These are phyloP conservation scores for Alauda arvensis DNA, from an alignment of 2,797 vertebrate species.

Conservation along the genomic window DNA sequence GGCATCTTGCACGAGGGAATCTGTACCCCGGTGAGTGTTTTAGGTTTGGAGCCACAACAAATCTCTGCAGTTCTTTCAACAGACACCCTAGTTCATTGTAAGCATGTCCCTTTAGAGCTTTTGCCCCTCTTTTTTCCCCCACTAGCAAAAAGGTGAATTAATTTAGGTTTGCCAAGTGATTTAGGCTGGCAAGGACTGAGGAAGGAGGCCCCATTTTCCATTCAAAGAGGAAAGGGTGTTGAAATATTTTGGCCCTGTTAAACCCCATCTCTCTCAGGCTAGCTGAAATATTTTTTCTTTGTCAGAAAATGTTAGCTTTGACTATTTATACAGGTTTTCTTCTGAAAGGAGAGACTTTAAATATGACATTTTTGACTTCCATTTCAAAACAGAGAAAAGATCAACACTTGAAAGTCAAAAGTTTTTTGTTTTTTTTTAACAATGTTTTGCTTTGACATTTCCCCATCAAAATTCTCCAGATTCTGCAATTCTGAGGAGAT, in stretches of 20 bases:
- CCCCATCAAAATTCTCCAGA: neutral
- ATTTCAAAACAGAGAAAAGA: conserved; percentile 36
- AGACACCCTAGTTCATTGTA: neutral
- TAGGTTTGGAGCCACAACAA: rapidly evolving
- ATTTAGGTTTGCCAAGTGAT: neutral
- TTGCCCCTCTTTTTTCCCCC: neutral
- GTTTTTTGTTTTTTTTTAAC: neutral
- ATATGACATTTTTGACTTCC: conserved; percentile 2
- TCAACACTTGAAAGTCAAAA: neutral
- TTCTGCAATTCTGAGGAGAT: neutral
- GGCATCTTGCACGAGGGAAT: neutral
- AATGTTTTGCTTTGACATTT: conserved; percentile 1
- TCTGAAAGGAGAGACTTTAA: conserved; percentile 6
- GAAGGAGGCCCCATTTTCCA: neutral
- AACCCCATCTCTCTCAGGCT: neutral
- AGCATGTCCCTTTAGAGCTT: neutral
- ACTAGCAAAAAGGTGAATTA: neutral
- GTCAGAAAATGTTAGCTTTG: conserved; percentile 36
- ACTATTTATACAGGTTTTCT: conserved; percentile 31
- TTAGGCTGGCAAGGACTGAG: neutral
- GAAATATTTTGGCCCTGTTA: conserved; percentile 4
- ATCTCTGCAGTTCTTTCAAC: neutral
- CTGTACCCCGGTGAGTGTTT: neutral
- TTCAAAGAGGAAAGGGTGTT: neutral
- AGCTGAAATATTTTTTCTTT: conserved; percentile 20